Base-by-base conservation (phyloP, 2,113 vertebrate species). In the Eupsittula cactorum region DNA sequence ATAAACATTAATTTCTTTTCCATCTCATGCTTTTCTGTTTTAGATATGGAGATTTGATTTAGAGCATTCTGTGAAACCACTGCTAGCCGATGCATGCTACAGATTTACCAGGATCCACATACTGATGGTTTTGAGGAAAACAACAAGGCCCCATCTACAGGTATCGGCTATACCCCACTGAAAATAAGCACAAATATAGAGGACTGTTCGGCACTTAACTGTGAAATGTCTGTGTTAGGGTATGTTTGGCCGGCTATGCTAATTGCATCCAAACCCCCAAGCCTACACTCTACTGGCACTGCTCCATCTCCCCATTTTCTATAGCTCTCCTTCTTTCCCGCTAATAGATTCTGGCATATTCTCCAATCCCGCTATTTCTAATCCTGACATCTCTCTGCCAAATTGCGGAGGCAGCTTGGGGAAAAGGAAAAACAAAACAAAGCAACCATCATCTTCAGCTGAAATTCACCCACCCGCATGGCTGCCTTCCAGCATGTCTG, bases 401-500 rank as follows among this genome's bases (percentile, higher is more conserved):
- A 95, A 81, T n/a, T 78, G 73, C 67, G 64, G 82, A 74, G 82
- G 85, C 87, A 95, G 82, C 24, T 35, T 79, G 52, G 52, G 64
- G 77, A 71, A 93, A 93, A 88, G 64, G 68, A 76, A 90, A 90
- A 92, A 76, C 85, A 65, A 95, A 95, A 86, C 93, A 97, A 94
- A 95, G 93, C 74, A 75, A 69, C 41, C 79, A 92, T 78, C 93
- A 81, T 88, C 92, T 77, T 93, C 88, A 80, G 82, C 76, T 94
- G 92, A 88, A 92, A 68, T 77, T 92, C 80, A 64, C 73, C 60
- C n/a, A 5, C 68, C 6, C 55, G 57, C 6, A 8, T 95, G 95
- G 93, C 95, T 88, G 76, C 79, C 55, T 86, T 95, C 96, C 95
- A 96, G 39, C 11, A 6, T 10, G 50, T 64, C 76, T 86, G 73